phyloP scores from a whole-genome alignment of 1,140 invertebrate species.

The Lasioglossum baleicum region DNA sequence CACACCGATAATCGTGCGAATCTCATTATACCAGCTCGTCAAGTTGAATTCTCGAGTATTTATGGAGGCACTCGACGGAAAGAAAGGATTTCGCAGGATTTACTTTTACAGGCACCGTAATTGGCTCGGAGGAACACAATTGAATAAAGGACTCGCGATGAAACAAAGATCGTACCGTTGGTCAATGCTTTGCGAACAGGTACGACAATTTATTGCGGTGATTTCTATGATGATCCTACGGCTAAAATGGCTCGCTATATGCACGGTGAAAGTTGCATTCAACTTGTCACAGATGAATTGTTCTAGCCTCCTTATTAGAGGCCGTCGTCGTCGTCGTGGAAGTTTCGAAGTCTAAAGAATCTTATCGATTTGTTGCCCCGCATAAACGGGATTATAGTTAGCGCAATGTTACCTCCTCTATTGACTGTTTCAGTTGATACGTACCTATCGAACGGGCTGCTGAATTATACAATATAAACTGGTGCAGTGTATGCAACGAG shows the following conservation, averaged over 20 bases:
- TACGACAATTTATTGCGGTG: not conserved
- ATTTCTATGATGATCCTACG: not conserved
- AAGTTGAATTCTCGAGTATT: not conserved
- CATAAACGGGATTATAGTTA: slow-evolving; percentile 7
- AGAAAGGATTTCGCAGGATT: not conserved
- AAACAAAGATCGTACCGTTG: not conserved
- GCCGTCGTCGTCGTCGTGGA: not conserved
- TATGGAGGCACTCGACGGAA: not conserved
- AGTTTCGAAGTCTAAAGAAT: not conserved
- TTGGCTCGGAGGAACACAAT: not conserved
- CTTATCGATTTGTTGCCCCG: slow-evolving; percentile 17
- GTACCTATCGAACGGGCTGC: not conserved
- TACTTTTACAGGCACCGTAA: not conserved
- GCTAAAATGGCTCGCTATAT: not conserved
- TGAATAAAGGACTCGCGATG: not conserved
- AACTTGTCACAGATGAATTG: slow-evolving; percentile 32
- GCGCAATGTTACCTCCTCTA: slow-evolving; percentile 9
- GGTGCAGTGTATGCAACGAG: slow-evolving; percentile 10
- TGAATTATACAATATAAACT: slow-evolving; percentile 27
- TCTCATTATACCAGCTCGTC: not conserved
- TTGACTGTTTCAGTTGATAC: slow-evolving; percentile 11
- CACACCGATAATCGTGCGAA: not conserved
- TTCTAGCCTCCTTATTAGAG: not conserved
- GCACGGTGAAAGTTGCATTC: slow-evolving; percentile 35
- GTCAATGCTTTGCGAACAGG: not conserved